Base-by-base conservation (phyloP, 2,888 invertebrate species). In the Ormyrus labotus region DNA sequence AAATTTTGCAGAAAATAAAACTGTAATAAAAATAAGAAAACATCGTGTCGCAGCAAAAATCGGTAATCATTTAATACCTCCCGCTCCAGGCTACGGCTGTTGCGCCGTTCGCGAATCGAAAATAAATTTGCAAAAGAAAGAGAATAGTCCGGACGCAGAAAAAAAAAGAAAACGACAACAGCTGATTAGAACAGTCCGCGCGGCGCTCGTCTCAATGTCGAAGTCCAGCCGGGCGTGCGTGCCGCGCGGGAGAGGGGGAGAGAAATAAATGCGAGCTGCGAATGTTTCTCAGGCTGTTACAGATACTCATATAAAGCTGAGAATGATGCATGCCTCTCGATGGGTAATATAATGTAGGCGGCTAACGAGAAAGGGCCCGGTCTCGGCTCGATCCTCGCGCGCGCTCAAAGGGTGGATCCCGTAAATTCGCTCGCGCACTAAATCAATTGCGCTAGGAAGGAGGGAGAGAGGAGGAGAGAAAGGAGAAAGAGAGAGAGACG, bases 261-360 rank as follows among this genome's bases (percentile, higher is more conserved):
- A 67, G 9, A 83, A 83, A 85, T 83, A 84, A 84, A 84, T 69
- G 85, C 85, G 87, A 87, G 85, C 87, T 88, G 88, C 88, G 85
- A 89, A 89, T 89, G 88, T 89, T 88, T 88, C 88, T 87, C 88
- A 86, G 83, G 86, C 87, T 87, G 88, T 88, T 90, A 88, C 86
- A 88, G 87, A 89, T 89, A 89, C 88, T 88, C 87, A 88, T 87
- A 87, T 89, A 85, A 88, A 87, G 88, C 87, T 57, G 9, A 86
- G 84, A 87, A 89, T 89, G 89, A 90, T 89, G 88, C 88, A 90
- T 88, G 87, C 85, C 85, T 84, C 86, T 87, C 89, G 86, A 89
- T 89, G 86, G 88, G 87, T 89, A 89, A 90, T 89, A 89, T 89
- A 90, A 89, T 88, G 89, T 89, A 87, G 89, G 89, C 89, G 89